phyloP scores from a whole-genome alignment of 2,113 vertebrate species.

The Gnathonemus echidnorhynchus region DNA sequence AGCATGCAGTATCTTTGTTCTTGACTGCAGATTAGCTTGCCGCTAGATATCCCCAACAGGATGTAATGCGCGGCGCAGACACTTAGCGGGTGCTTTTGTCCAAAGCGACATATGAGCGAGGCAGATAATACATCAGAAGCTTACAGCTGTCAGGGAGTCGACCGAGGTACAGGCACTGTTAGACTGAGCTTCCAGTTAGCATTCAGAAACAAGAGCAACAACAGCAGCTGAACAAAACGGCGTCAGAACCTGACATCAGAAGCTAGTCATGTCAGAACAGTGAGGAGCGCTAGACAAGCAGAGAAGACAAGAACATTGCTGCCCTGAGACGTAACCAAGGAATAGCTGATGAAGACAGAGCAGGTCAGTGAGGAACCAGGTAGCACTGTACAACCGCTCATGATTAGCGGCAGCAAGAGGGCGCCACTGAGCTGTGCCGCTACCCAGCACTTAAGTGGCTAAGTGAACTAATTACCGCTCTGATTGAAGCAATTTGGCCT shows the following conservation, averaged over 20 bases:
- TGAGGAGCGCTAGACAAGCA: background rate
- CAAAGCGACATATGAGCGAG: background rate
- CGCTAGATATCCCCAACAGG: background rate
- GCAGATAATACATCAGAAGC: background rate
- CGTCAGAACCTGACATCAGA: background rate
- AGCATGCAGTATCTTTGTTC: background rate
- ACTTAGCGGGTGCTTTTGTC: background rate
- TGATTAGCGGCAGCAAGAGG: background rate
- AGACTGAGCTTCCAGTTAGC: background rate
- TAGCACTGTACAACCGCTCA: background rate
- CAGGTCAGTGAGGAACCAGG: background rate
- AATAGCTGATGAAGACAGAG: background rate
- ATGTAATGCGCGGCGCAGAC: background rate
- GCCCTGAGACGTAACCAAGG: background rate
- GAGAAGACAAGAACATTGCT: background rate
- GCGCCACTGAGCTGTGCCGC: background rate
- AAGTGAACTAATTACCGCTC: background rate
- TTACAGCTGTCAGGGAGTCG: background rate
- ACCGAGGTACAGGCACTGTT: background rate
- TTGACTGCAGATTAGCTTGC: background rate
- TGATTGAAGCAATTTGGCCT: background rate
- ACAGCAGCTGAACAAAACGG: background rate
- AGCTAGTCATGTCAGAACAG: background rate
- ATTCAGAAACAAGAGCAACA: background rate
- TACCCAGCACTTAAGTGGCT: background rate